Percentiles rank a stretch among this genome's conserved stretches.
phyloP scores from a whole-genome alignment of 2,113 vertebrate species.

The Mastomys natalensis region DNA sequence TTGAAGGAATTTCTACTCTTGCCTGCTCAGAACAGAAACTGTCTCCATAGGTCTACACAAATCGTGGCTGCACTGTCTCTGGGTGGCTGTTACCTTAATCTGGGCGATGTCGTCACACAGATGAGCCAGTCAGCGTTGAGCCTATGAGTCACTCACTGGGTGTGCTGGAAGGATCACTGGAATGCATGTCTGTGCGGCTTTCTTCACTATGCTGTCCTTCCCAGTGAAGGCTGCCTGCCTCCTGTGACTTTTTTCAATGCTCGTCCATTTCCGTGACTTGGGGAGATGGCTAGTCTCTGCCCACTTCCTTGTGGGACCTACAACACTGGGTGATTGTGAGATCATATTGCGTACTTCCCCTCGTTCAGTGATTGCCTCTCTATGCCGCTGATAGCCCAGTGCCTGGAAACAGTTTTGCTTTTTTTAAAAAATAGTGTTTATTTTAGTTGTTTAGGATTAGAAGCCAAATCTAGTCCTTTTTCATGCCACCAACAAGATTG shows the following conservation, averaged over 20 bases:
- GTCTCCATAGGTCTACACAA: not conserved
- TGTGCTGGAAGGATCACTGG: not conserved
- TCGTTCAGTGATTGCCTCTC: not conserved
- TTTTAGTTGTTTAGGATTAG: slow-evolving; percentile 7
- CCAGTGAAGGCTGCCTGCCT: not conserved
- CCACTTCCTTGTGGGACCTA: not conserved
- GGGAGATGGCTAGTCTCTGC: not conserved
- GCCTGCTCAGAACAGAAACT: not conserved
- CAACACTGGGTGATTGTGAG: not conserved
- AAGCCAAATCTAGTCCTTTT: not conserved
- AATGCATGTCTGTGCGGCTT: not conserved
- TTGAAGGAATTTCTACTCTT: not conserved
- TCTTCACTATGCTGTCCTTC: not conserved
- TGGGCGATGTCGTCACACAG: not conserved
- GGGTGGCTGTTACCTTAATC: not conserved
- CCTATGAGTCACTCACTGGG: not conserved
- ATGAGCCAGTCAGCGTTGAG: not conserved
- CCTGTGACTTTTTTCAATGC: not conserved
- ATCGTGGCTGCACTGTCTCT: not conserved
- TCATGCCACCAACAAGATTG: not conserved
- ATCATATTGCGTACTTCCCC: not conserved
- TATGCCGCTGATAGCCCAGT: not conserved
- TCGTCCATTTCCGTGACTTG: not conserved
- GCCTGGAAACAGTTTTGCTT: not conserved
- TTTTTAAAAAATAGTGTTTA: not conserved